Percentiles rank a stretch among this genome's conserved stretches.
Evolutionary conservation across 1,140 invertebrate genomes (phyloP).

Genomic region (Adelges cooleyi): DNA sequence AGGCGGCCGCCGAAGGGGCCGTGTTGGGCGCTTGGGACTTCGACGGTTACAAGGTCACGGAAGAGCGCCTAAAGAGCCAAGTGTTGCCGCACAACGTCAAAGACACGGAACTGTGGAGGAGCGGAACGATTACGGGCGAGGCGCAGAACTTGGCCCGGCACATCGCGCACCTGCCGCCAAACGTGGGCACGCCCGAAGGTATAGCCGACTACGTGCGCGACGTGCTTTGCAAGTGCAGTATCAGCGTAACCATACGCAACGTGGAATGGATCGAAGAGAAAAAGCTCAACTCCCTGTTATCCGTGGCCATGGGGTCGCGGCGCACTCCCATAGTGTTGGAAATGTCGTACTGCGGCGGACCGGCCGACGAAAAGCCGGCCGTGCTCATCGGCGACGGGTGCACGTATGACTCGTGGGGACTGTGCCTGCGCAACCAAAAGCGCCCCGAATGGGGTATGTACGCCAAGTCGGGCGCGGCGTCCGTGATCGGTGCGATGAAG

Average conservation of each 20-base stretch:
- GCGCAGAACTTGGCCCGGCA: too few relatives aligned
- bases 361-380: constrained; percentile 35
- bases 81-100: too few relatives aligned
- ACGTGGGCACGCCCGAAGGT: too few relatives aligned
- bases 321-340: constrained; percentile 46
- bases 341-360: constrained; percentile 37
- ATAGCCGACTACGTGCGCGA: constrained; percentile 33
- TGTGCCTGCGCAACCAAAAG: constrained; percentile 54
- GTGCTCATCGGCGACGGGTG: constrained; percentile 56
- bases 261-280: constrained; percentile 43
- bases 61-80: constrained; percentile 38
- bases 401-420: constrained; percentile 80
- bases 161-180: too few relatives aligned
- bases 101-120: too few relatives aligned
- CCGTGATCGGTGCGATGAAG: constrained; percentile 56
- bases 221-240: constrained; percentile 32
- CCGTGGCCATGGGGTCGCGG: constrained; percentile 43
- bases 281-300: constrained; percentile 46
- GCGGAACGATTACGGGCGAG: too few relatives aligned
- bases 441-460: constrained; percentile 57
- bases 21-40: constrained; percentile 50
- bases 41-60: constrained; percentile 52
- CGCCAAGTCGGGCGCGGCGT: constrained; percentile 76
- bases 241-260: constrained; percentile 39
- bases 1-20: constrained; percentile 63